Base-by-base conservation (phyloP, 2,888 invertebrate species). In the Buathra laborator region DNA sequence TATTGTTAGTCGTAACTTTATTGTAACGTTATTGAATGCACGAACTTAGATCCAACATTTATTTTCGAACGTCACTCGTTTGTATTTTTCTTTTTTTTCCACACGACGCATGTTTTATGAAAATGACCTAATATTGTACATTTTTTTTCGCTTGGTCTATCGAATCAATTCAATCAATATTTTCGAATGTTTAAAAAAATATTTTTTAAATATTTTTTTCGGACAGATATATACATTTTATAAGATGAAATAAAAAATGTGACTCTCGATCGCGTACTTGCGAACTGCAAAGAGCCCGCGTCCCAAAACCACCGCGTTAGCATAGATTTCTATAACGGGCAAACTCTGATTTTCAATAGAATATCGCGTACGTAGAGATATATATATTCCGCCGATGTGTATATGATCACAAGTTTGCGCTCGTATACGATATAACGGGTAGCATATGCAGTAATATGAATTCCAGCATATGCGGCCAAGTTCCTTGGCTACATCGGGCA, bases 401-500 rank as follows among this genome's bases (percentile, higher is more conserved):
- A 72, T 43, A 80, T 81, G 62, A 67, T 72, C 67, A 10, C 70
- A 7, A 72, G 68, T 83, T 59, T 76, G 72, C 79, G 77, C 68
- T 74, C 79, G 70, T 70, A 81, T 51, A 66, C 46, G 62, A 72
- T 75, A 81, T 51, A 81, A 81, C 37, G 37, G 79, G 72, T 77
- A 71, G 43, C 79, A 81, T 75, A 70, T 83, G 86, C 76, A 64
- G 78, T 78, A 80, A 86, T 86, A 87, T 84, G 76, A 66, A 76
- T 80, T 76, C 64, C 16, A 29, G 37, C 74, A 66, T 74, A 82
- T 83, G 62, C 14, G 37, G 70, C 75, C 37, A 37, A 75, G 64
- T 74, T 46, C 37, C 66, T 7, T 59, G 66, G n/a, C 64, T 75
- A 43, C 86, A 84, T 74, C 77, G 66, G 76, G 53, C 70, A 44